These are phyloP conservation scores for Apocheima hispidaria DNA, from an alignment of 2,888 invertebrate genomes.

Conservation along the genomic window DNA sequence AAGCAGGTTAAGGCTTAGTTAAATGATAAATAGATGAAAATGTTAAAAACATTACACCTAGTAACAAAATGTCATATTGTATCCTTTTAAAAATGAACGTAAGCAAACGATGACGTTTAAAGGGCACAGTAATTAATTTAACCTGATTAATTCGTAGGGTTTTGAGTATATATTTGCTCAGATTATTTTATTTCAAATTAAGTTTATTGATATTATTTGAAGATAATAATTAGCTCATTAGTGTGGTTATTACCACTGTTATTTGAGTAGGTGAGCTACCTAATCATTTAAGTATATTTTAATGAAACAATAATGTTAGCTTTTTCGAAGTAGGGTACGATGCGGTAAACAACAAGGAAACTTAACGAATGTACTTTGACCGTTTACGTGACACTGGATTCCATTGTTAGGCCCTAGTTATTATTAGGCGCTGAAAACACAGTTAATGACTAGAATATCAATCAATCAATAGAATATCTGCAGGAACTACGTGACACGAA, in stretches of 20 bases:
- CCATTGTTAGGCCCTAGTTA: slow-evolving; percentile 6
- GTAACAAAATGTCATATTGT: too few species aligned
- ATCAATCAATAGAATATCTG: slow-evolving; percentile 6
- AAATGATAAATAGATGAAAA: too few species aligned
- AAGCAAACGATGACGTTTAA: background rate
- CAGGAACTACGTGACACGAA: slow-evolving; percentile 15
- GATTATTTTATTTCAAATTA: background rate
- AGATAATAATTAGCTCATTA: slow-evolving; percentile 2
- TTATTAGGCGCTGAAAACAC: slow-evolving; percentile 3
- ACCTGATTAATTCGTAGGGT: background rate
- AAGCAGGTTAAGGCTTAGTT: slow-evolving; percentile 1
- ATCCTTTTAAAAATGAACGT: background rate
- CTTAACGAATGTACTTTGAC: slow-evolving; percentile 31
- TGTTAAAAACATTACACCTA: too few species aligned
- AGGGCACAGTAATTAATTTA: background rate
- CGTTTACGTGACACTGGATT: slow-evolving; percentile 7
- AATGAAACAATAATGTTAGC: slow-evolving; percentile 13
- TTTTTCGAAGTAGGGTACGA: slow-evolving; percentile 10
- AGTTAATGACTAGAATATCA: slow-evolving; percentile 11
- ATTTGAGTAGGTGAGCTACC: slow-evolving; percentile 8
- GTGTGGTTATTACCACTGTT: background rate
- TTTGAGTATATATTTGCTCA: background rate
- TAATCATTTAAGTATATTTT: slow-evolving; percentile 4
- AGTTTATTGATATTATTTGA: background rate
- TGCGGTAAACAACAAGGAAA: slow-evolving; percentile 22